These are phyloP conservation scores for Ladona fulva DNA, from an alignment of 1,140 invertebrate species.

Conservation along the genomic window DNA sequence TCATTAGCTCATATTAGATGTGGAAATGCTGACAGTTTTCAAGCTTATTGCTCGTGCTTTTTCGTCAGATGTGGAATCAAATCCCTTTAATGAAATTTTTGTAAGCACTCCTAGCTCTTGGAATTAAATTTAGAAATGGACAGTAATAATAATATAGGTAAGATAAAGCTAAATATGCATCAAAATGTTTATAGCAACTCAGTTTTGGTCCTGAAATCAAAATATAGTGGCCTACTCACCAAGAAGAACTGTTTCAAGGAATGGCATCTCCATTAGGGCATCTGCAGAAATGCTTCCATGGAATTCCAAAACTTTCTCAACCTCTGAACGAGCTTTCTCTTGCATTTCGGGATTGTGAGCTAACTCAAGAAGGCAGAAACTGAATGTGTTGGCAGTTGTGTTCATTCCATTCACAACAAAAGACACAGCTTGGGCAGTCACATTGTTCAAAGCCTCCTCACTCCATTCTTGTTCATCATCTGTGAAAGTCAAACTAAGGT, in stretches of 20 bases:
- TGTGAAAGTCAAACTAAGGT: too few relatives aligned
- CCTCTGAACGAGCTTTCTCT: background rate
- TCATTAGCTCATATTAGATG: too few relatives aligned
- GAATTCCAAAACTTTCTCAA: background rate
- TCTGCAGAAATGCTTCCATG: background rate
- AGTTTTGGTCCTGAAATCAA: too few relatives aligned
- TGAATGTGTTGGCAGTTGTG: background rate
- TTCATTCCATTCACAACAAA: background rate
- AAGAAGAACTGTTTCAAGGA: background rate
- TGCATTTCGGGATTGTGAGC: background rate
- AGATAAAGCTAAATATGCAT: too few relatives aligned
- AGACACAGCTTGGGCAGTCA: background rate
- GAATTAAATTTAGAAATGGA: too few relatives aligned
- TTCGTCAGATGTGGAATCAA: too few relatives aligned
- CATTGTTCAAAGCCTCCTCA: background rate
- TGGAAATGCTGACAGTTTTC: too few relatives aligned
- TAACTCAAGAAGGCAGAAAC: background rate
- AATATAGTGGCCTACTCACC: background rate
- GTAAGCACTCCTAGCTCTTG: too few relatives aligned
- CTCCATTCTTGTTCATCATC: background rate
- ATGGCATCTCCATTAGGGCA: background rate
- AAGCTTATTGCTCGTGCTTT: too few relatives aligned
- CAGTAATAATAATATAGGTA: too few relatives aligned
- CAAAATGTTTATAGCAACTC: too few relatives aligned
- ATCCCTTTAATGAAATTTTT: too few relatives aligned